Base-by-base conservation (phyloP, 2,797 vertebrate species). In the Chelidonichthys spinosus region DNA sequence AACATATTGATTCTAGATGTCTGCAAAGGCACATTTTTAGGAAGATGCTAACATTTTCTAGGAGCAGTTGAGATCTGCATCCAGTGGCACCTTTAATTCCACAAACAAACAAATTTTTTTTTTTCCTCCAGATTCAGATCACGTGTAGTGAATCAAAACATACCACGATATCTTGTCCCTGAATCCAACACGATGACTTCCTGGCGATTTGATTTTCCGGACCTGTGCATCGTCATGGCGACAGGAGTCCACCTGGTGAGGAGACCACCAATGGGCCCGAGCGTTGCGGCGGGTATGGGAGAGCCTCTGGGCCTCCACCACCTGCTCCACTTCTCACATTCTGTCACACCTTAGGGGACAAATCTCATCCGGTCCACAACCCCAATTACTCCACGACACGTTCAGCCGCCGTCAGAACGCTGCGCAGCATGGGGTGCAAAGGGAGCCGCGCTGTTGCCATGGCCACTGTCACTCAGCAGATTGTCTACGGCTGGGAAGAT, bases 391-490 rank as follows among this genome's bases (percentile, higher is more conserved):
- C 88, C 76, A 74, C 77, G 75, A 93, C 91, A 92, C 89, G 0
- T 91, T 90, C 87, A 91, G 85, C 84, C 78, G 85, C 90, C 86
- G 87, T 90, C 91, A 89, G 90, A 25, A 85, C 77, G 80, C 84
- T 67, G 86, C 87, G 70, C 89, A 84, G 89, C 81, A 63, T 25
- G 87, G 90, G 79, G 86, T 73, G 80, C 78, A 66, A 82, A 78
- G 74, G 79, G 81, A 90, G 87, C 84, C 85, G 10, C 65, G 78
- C 90, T 91, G 92, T 93, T 93, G 87, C 92, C 88, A 93, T 93
- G 92, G 90, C 79, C 90, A 92, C 92, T 90, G 90, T 92, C 92
- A 93, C 88, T 92, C 92, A 93, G 92, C 85, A 92, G 90, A 93
- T 85, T 92, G 25, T 90, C 85, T 78, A 58, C 81, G 82, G 81